Base-by-base conservation (phyloP, 2,113 vertebrate genomes). In the Glaucomys volans region DNA sequence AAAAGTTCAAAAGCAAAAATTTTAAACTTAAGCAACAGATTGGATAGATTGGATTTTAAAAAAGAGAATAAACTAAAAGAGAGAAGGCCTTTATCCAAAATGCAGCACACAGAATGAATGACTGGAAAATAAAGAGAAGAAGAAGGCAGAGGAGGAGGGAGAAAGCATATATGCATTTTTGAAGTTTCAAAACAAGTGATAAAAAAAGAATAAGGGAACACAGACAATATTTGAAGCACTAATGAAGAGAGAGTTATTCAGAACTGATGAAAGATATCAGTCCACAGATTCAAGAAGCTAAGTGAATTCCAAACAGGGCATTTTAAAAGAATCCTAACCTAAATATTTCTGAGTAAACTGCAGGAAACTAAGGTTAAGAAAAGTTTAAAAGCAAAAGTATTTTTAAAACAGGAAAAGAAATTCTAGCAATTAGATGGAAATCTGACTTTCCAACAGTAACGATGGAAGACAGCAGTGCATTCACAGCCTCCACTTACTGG, bases 1-100 rank as follows among this genome's bases (percentile, higher is more conserved):
- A 89, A 94, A 95, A n/a, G 59, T 30, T 22, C 24, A 95, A 90
- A 83, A 82, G 32, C 37, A n/a, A 86, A 97, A 59, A 82, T 75
- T 10, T 79, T 35, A 87, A 95, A 72, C 24, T 66, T 89, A 88
- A 85, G 17, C 10, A n/a, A 32, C 1, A 54, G 35, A 66, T 59
- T 54, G 40, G n/a, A 13, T 26, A 83, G 35, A 47, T 79, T 14
- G 75, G 32, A 28, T 62, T 54, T 22, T 80, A 77, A 6, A 37
- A 92, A 69, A 84, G 18, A 85, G 2, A 32, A 2, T 57, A 50
- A 75, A n/a, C 7, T 35, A 12, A 52, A 82, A 44, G 69, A 69
- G 7, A 83, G 8, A 37, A 92, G 40, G 66, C 22, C 14, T 16
- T 64, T 52, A 40, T 8, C 24, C 18, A 85, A 57, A 79, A 50